A percentile compares a stretch with the other conserved stretches of the same genome.
phyloP scores from a whole-genome alignment of 1,140 invertebrate genomes.

The Eumaeus atala region DNA sequence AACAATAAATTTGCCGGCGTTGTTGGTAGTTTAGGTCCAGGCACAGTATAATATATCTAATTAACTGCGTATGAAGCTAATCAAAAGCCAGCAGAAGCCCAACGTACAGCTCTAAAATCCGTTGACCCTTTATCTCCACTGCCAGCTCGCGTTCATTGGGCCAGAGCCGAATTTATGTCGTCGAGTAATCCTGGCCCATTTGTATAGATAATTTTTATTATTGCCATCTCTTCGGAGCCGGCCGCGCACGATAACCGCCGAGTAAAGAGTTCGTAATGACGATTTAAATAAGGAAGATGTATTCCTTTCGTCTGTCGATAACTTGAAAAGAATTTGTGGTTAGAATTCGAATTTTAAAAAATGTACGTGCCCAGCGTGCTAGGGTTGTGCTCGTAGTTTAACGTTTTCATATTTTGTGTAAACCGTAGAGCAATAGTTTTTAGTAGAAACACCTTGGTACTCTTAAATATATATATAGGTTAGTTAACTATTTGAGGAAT shows the following conservation, averaged over 20 bases:
- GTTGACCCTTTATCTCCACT: slow-evolving; percentile 65
- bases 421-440: no score
- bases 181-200: slow-evolving; percentile 68
- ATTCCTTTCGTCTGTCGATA: slow-evolving; percentile 63
- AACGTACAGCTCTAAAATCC: slow-evolving; percentile 54
- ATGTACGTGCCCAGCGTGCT: slow-evolving; percentile 16
- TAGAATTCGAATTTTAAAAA: slow-evolving; percentile 49
- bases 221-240: slow-evolving; percentile 67
- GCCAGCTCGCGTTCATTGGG: slow-evolving; percentile 56
- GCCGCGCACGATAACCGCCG: slow-evolving; percentile 56
- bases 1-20: no score
- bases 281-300: slow-evolving; percentile 73
- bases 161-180: slow-evolving; percentile 71
- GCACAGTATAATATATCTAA: no score
- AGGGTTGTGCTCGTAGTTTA: background rate
- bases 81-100: slow-evolving; percentile 48
- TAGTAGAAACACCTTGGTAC: no score
- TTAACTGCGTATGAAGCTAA: slow-evolving; percentile 23
- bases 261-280: slow-evolving; percentile 72
- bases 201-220: slow-evolving; percentile 75
- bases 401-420: background rate
- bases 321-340: slow-evolving; percentile 55
- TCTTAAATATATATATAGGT: no score
- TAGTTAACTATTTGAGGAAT: no score
- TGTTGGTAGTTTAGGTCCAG: no score